Evolutionary conservation across 2,797 vertebrate species (phyloP), one percentile per base, ranked within the genome.

Genomic region (Neosilurus mollespiculum): DNA sequence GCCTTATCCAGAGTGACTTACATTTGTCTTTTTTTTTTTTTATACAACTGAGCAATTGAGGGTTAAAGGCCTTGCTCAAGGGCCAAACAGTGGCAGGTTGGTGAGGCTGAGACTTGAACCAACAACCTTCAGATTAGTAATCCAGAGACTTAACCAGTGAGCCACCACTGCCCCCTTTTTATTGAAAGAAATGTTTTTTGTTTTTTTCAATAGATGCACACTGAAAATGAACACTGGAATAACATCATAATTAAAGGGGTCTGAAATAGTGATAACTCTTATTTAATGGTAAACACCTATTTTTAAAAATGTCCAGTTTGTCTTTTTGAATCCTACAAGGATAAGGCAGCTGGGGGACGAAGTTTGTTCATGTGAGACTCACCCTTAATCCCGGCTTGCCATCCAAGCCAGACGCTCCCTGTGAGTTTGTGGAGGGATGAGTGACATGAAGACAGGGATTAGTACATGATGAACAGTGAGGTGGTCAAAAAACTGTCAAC

Each of bases 331-430:
- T 78, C 22, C 15, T 82, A 37, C 22, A 81, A 72, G 73, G 71
- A 85, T 85, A 86, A 75, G 83, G 80, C 86, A 69, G 87, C 88
- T 85, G 90, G 84, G 90, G 87, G 11, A 80, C 91, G 90, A 95
- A 94, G 93, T 94, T 88, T 91, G 92, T 92, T 90, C 90, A 71
- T 81, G 78, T 95, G 91, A 93, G 92, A 96, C 98, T 99, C 98
- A 99, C 98, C 98, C 96, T 95, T 94, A 95, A 93, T 97, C 97
- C 98, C 92, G 96, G 97, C 97, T 98, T 99, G 93, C 98, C 97
- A 93, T 99, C 98, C 96, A 99, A 98, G 97, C 98, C 98, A 95
- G 98, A 98, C 93, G 97, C 97, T 96, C 98, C 98, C 98, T 99
- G 96, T 92, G 94, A 92, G 94, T 95, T 98, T 95, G 96, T 94